These are phyloP conservation scores for Pteropus rufus DNA, from an alignment of 2,797 vertebrate species.

Conservation along the genomic window DNA sequence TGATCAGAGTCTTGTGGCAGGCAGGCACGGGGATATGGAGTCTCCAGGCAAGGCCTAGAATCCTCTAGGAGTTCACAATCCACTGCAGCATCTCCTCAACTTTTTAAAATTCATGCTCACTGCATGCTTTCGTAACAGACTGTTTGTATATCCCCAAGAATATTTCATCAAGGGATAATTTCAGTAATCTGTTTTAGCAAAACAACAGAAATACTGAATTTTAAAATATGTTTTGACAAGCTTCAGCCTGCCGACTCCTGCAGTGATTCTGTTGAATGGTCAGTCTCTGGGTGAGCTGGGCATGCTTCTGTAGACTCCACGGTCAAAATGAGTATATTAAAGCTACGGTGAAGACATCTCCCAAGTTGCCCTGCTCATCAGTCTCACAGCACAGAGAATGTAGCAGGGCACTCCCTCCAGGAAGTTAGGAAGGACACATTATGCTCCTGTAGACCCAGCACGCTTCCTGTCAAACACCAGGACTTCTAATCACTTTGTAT, in stretches of 20 bases:
- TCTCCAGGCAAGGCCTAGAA: not conserved
- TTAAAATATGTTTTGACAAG: not conserved
- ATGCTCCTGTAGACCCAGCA: constrained; percentile 76
- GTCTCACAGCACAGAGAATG: constrained; percentile 74
- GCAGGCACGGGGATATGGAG: not conserved
- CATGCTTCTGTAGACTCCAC: not conserved
- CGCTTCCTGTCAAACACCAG: constrained; percentile 82
- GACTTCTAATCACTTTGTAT: constrained; percentile 80
- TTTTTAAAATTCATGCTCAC: not conserved
- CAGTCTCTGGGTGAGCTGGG: not conserved
- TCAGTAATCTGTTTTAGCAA: constrained; percentile 5
- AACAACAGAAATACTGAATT: not conserved
- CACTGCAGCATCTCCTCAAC: not conserved
- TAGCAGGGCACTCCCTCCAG: constrained; percentile 69
- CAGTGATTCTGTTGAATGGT: not conserved
- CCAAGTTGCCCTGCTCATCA: not conserved
- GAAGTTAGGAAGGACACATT: constrained; percentile 77
- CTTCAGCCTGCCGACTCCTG: not conserved
- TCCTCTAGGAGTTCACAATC: not conserved
- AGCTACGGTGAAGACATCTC: not conserved
- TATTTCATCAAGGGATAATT: not conserved
- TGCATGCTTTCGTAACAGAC: not conserved
- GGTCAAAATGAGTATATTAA: not conserved
- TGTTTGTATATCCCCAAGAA: not conserved
- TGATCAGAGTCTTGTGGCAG: not conserved